Conservation (phyloP, 2,888 invertebrate genomes). For the Tachina lurida region DNA sequence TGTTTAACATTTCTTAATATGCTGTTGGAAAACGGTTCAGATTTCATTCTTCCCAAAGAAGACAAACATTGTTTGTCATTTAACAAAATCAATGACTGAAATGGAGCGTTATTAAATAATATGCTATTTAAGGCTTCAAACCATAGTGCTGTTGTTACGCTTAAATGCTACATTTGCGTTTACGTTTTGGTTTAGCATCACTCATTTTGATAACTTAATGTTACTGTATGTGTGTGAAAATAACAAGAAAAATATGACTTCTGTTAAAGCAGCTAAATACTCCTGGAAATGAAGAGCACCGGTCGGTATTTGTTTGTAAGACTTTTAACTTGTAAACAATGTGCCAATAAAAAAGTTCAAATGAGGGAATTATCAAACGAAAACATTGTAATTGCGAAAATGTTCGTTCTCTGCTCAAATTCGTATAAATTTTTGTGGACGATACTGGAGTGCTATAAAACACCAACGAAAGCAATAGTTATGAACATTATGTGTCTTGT, state of each 20-base stretch:
- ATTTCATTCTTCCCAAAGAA: neutral
- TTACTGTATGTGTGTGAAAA: neutral
- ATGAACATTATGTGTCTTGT: slow-evolving; percentile 39
- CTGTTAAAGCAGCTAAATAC: neutral
- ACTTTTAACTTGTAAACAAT: slow-evolving; percentile 30
- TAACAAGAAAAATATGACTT: neutral
- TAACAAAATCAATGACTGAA: slow-evolving; percentile 23
- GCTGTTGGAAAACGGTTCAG: too few relatives aligned
- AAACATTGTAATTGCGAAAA: slow-evolving; percentile 47
- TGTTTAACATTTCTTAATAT: too few relatives aligned
- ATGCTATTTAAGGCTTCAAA: slow-evolving; percentile 16
- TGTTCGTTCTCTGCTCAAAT: neutral
- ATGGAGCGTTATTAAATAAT: slow-evolving; percentile 5
- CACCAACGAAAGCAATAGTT: slow-evolving; percentile 16
- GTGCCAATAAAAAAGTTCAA: neutral
- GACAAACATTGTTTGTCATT: slow-evolving; percentile 33
- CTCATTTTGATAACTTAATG: slow-evolving; percentile 35
- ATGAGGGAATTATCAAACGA: slow-evolving; percentile 28
- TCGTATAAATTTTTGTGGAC: neutral
- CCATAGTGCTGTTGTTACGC: neutral
- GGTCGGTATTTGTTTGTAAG: slow-evolving; percentile 2
- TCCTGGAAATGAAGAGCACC: neutral
- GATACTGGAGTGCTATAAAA: neutral
- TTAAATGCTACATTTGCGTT: neutral
- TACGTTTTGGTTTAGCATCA: neutral